Evolutionary conservation across 2,797 vertebrate genomes (phyloP), one percentile per base, ranked within the genome.

Genomic region (Channallabes apus): DNA sequence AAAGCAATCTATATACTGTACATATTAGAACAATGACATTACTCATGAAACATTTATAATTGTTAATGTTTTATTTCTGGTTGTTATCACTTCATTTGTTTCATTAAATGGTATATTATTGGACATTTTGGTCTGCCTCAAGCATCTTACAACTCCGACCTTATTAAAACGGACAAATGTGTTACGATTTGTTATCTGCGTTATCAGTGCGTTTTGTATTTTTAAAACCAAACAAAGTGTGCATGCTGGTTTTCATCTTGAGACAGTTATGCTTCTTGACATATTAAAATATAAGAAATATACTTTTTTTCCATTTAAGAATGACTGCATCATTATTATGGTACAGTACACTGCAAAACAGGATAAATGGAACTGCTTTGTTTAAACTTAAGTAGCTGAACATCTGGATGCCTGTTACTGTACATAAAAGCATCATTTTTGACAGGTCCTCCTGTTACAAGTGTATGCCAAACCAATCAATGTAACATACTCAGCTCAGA

Each of bases 341-440:
- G 51, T 2, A 81, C 14, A 5, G 32, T 69, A 35, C 20, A 69
- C 35, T 22, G 18, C 64, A 29, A 24, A 6, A 24, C 35, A 35
- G 27, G 29, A 38, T 71, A 32, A 4, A 22, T 69, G 80, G 65
- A 51, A 71, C 54, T 69, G 65, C 29, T 69, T 46, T 24, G 32
- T 81, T 68, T 54, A 54, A 56, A 68, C 32, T 20, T 65, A 38
- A 62, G 61, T 51, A 59, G 29, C 22, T 35, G 22, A 82, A 82
- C 80, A 82, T 27, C 65, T 82, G 80, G 51, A 69, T 82, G 7
- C 22, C 22, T 38, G 46, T 69, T 81, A n/a, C n/a, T n/a, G n/a
- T n/a, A 54, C 11, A 68, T 56, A 68, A 68, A 54, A 14, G 27
- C 46, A 15, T 82, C 9, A 22, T 67, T 75, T 64, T 27, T 80